phyloP scores from a whole-genome alignment of 2,113 vertebrate species.

The Benitochromis conjunctus region DNA sequence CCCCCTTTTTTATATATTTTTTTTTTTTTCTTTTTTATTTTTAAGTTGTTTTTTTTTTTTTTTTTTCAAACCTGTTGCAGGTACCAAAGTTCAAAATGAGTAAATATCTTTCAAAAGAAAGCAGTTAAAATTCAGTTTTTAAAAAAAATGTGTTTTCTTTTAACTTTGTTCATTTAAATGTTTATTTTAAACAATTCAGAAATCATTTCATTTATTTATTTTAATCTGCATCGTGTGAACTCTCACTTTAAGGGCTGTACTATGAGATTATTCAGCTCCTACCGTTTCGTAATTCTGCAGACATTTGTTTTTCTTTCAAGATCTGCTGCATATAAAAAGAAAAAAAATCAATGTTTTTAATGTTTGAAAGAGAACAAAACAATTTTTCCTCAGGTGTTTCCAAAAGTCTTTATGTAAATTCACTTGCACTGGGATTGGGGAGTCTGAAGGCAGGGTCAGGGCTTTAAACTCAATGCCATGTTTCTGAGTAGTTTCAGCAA shows the following conservation, averaged over 20 bases:
- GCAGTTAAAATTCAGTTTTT: background rate
- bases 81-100: background rate
- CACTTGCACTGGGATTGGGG: background rate
- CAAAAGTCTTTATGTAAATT: background rate
- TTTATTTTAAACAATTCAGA: background rate
- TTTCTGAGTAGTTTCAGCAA: background rate
- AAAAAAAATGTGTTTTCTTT: background rate
- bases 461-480: background rate
- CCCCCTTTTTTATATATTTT: background rate
- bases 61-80: background rate
- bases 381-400: background rate
- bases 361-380: background rate
- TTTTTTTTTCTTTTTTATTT: background rate
- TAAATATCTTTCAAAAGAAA: background rate
- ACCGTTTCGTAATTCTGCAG: background rate
- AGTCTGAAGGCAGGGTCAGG: background rate
- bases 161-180: background rate
- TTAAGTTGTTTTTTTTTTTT: background rate
- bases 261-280: background rate
- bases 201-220: background rate
- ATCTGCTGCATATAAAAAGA: background rate
- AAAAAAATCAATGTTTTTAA: background rate
- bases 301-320: background rate
- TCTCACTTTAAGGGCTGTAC: background rate
- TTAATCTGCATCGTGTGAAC: background rate